A percentile compares a stretch with the other conserved stretches of the same genome.
Conservation (phyloP, 1,140 invertebrate species). For the Ctenoplectra terminalis region DNA sequence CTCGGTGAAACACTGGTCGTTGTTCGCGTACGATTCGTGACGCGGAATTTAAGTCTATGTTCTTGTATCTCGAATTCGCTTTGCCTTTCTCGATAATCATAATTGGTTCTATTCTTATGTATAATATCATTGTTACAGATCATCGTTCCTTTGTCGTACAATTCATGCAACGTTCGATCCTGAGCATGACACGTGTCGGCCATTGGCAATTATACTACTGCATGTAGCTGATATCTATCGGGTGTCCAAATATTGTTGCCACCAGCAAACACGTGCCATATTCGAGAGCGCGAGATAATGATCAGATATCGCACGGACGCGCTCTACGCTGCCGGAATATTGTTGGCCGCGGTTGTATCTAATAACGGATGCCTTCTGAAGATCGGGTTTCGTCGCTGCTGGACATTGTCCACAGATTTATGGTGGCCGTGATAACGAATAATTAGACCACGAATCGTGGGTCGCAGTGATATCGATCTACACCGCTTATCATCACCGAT, state of each 20-base stretch:
- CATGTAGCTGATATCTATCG: constrained; percentile 44
- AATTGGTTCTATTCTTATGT: neutral
- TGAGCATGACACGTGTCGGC: constrained; percentile 35
- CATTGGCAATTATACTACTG: constrained; percentile 37
- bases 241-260: constrained; percentile 55
- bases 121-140: neutral
- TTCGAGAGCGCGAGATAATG: constrained; percentile 35
- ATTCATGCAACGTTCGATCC: constrained; percentile 28
- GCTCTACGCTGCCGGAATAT: constrained; percentile 36
- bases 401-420: constrained; percentile 43
- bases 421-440: constrained; percentile 32
- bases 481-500: neutral
- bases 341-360: constrained; percentile 12
- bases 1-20: neutral
- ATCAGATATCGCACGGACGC: constrained; percentile 44
- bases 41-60: too few species aligned
- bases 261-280: constrained; percentile 47
- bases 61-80: too few species aligned
- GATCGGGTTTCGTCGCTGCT: constrained; percentile 41
- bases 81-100: too few species aligned
- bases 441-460: constrained; percentile 38
- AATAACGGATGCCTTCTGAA: constrained; percentile 53
- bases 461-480: constrained; percentile 50
- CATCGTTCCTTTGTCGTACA: neutral
- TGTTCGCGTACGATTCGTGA: neutral